Evolutionary conservation across 2,113 vertebrate species (phyloP).

Genomic region (Capricornis sumatraensis): DNA sequence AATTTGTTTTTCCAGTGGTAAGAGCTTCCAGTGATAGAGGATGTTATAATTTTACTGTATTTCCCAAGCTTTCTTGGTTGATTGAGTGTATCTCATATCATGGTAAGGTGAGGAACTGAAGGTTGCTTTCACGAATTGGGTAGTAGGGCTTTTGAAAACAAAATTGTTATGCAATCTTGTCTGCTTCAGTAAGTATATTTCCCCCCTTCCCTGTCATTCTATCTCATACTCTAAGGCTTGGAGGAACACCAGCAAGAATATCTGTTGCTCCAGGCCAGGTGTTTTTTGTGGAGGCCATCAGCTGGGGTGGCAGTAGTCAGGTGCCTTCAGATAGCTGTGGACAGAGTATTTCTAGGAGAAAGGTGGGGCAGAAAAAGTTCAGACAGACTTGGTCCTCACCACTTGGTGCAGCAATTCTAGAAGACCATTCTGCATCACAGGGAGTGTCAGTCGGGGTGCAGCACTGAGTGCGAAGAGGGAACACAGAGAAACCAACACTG

Average conservation of each 20-base stretch:
- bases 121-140: background rate
- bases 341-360: background rate
- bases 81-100: background rate
- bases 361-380: background rate
- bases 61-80: background rate
- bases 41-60: background rate
- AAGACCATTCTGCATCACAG: background rate
- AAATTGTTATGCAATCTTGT: background rate
- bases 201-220: background rate
- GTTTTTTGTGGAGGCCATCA: background rate
- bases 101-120: background rate
- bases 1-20: background rate
- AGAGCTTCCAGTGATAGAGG: background rate
- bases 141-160: background rate
- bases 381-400: background rate
- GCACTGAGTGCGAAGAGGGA: background rate
- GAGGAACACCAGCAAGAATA: background rate
- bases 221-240: background rate
- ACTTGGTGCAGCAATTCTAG: rapidly evolving
- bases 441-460: background rate
- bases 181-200: background rate
- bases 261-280: background rate
- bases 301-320: background rate
- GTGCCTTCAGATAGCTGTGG: background rate
- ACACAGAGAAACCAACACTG: background rate